phyloP scores from a whole-genome alignment of 2,113 vertebrate genomes.

The Tragelaphus strepsiceros region DNA sequence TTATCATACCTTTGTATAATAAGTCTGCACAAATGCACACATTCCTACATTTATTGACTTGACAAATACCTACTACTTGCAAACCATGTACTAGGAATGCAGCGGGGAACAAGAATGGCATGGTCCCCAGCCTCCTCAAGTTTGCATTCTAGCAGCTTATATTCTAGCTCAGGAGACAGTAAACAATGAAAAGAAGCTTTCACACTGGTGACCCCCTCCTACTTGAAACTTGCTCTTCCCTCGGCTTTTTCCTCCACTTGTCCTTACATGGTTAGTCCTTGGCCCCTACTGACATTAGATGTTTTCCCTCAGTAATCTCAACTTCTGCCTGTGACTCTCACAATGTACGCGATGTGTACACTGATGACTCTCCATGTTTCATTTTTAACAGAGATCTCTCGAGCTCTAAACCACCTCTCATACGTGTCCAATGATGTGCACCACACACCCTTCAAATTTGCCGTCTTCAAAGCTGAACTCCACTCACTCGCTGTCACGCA shows the following conservation, averaged over 20 bases:
- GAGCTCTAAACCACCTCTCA: not conserved
- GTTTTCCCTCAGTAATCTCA: not conserved
- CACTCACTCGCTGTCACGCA: not conserved
- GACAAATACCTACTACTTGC: not conserved
- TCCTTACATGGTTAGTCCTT: not conserved
- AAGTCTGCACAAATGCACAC: not conserved
- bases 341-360: not conserved
- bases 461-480: not conserved
- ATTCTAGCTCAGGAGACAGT: not conserved
- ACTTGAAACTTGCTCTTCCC: not conserved
- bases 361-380: not conserved
- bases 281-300: not conserved
- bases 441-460: not conserved
- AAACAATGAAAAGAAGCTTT: not conserved
- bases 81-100: not conserved
- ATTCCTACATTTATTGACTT: not conserved
- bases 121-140: not conserved
- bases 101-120: not conserved
- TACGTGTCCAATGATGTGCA: not conserved
- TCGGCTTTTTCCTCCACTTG: not conserved
- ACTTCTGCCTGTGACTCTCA: not conserved
- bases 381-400: not conserved
- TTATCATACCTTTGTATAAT: not conserved
- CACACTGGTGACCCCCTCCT: not conserved
- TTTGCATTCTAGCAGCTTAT: not conserved